Conservation (phyloP, 2,888 invertebrate genomes). For the Calliphora vomitoria region DNA sequence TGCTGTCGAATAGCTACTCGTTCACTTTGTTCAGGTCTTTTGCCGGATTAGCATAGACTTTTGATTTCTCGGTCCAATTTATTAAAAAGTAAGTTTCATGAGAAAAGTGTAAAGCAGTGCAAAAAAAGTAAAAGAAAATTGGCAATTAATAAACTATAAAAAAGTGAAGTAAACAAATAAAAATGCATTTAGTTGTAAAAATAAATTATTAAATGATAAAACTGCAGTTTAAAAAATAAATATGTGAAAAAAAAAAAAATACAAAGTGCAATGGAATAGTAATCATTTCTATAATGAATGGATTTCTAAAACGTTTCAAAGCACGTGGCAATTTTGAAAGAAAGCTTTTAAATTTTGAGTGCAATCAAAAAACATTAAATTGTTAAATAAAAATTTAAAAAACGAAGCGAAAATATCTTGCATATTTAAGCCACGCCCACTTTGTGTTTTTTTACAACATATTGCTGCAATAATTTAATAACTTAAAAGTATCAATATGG, state of each 20-base stretch:
- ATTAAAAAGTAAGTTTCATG: constrained; percentile 81
- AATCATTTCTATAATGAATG: neutral
- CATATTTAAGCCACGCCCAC: constrained; percentile 55
- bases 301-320: constrained; percentile 21
- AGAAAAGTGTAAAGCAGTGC: constrained; percentile 61
- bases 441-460: constrained; percentile 57
- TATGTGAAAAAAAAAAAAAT: constrained; percentile 58
- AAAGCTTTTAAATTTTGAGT: neutral
- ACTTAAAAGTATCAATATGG: neutral
- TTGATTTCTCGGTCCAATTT: constrained; percentile 83
- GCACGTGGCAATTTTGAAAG: constrained; percentile 69
- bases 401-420: neutral
- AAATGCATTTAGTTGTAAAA: constrained; percentile 4
- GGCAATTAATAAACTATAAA: constrained; percentile 57
- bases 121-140: constrained; percentile 63
- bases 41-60: constrained; percentile 87
- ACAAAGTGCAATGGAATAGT: constrained; percentile 41
- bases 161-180: constrained; percentile 65
- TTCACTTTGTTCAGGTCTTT: constrained; percentile 89
- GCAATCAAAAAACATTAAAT: neutral
- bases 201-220: constrained; percentile 17
- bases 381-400: constrained; percentile 11
- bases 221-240: constrained; percentile 52
- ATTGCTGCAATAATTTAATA: constrained; percentile 18
- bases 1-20: constrained; percentile 86